Conservation (phyloP, 2,888 invertebrate species). For the Synergus laeviventris region DNA sequence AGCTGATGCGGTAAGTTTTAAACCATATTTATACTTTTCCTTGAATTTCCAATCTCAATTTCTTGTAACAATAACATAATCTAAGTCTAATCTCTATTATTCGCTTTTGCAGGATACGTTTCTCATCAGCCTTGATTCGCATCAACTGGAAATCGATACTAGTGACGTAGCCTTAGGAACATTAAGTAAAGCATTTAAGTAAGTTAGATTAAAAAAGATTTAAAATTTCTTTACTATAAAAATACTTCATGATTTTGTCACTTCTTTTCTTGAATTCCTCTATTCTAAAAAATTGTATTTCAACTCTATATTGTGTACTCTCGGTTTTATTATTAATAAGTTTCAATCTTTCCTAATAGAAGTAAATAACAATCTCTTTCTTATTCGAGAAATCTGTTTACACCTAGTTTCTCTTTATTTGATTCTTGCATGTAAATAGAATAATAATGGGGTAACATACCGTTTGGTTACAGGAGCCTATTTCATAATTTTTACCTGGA, state of each 20-base stretch:
- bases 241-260: not conserved
- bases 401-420: not conserved
- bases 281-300: not conserved
- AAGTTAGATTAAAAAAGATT: constrained; percentile 66
- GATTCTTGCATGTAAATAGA: constrained; percentile 70
- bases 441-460: constrained; percentile 72
- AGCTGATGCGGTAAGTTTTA: constrained; percentile 89
- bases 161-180: constrained; percentile 92
- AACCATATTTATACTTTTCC: constrained; percentile 18
- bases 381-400: constrained; percentile 30
- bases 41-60: not conserved
- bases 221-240: not conserved
- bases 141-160: constrained; percentile 91
- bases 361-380: constrained; percentile 15
- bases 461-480: constrained; percentile 76
- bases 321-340: constrained; percentile 15
- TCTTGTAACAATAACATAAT: constrained; percentile 11
- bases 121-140: constrained; percentile 86
- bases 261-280: not conserved
- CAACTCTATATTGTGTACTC: constrained; percentile 38
- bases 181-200: constrained; percentile 92
- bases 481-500: constrained; percentile 77
- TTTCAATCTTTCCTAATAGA: not conserved
- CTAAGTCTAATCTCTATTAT: constrained; percentile 6
- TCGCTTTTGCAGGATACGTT: constrained; percentile 85